phyloP scores from a whole-genome alignment of 2,113 vertebrate species.

The Peromyscus californicus region DNA sequence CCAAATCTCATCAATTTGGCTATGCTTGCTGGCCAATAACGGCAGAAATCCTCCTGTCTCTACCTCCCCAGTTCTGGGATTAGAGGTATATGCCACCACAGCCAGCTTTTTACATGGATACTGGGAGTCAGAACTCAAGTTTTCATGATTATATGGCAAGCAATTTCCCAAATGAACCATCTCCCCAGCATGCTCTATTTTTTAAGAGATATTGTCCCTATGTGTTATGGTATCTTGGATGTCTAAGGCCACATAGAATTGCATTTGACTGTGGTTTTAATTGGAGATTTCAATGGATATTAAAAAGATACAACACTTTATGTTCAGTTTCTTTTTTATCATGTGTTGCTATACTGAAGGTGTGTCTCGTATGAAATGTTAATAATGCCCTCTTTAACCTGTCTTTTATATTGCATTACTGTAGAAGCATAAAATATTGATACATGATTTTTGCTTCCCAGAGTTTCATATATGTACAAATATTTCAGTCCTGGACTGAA shows the following conservation, averaged over 20 bases:
- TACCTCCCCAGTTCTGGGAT: neutral
- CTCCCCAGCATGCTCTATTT: neutral
- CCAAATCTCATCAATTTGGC: neutral
- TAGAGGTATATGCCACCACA: neutral
- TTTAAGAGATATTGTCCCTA: neutral
- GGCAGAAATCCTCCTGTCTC: neutral
- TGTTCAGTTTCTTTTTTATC: constrained; percentile 24
- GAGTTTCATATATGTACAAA: neutral
- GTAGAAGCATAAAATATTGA: constrained; percentile 2
- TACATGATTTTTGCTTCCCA: neutral
- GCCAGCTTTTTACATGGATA: too few species aligned
- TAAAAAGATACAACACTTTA: neutral
- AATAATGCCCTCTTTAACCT: neutral
- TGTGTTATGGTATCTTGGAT: neutral
- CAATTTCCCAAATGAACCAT: neutral
- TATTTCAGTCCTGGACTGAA: neutral
- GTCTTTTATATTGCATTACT: constrained; percentile 30
- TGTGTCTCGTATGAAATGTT: neutral
- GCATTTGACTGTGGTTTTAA: constrained; percentile 53
- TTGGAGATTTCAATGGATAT: neutral
- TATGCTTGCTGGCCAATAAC: neutral
- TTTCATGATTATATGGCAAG: neutral
- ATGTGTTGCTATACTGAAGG: neutral
- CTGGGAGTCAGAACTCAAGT: neutral
- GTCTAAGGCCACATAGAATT: constrained; percentile 7